phyloP scores from a whole-genome alignment of 2,797 vertebrate species.

The Botia almorhae region DNA sequence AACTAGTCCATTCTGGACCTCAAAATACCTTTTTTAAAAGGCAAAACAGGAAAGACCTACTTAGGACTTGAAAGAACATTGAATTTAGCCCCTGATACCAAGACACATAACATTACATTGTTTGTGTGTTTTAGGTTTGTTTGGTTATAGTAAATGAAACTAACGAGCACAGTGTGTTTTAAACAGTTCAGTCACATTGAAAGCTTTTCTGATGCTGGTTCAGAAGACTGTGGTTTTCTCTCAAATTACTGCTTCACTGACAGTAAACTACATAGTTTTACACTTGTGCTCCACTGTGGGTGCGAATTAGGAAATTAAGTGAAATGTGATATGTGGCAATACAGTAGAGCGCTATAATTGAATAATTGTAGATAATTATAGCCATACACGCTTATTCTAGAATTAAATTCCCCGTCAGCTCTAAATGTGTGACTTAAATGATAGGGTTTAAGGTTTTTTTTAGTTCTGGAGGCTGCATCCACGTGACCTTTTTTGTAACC shows the following conservation, averaged over 20 bases:
- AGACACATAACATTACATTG: background rate
- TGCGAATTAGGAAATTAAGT: background rate
- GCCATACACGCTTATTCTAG: background rate
- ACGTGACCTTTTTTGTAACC: background rate
- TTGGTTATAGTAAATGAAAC: background rate
- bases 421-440: background rate
- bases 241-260: background rate
- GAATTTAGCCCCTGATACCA: background rate
- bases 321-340: background rate
- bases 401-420: constrained; percentile 1
- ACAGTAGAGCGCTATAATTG: background rate
- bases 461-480: background rate
- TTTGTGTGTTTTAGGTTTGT: background rate
- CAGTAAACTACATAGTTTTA: background rate
- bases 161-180: background rate
- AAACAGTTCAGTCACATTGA: background rate
- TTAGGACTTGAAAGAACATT: background rate
- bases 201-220: background rate
- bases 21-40: constrained; percentile 6
- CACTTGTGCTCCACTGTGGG: background rate
- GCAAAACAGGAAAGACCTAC: constrained; percentile 12
- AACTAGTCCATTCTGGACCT: background rate
- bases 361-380: constrained; percentile 14
- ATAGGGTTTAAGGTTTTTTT: background rate
- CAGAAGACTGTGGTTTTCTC: background rate